Base-by-base conservation (phyloP, 2,888 invertebrate species). In the Papilio protenor region DNA sequence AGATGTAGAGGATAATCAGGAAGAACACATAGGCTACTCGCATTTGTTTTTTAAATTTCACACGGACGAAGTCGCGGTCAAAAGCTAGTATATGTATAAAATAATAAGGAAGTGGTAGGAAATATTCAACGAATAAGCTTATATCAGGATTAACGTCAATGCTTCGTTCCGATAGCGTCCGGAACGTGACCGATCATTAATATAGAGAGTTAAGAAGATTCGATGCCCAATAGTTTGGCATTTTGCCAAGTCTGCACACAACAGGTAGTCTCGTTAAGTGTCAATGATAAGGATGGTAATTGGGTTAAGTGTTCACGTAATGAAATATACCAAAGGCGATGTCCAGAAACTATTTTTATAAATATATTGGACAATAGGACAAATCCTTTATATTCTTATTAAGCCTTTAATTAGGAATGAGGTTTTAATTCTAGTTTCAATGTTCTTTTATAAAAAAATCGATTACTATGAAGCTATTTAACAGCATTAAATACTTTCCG, bases 101-200 rank as follows among this genome's bases (percentile, higher is more conserved):
- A 61, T 6, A 61, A 61, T 27, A 16, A 61, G 61, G 61, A 61
- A 27, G 5, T 61, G 5, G 1, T 14, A 11, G n/a, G 27, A 40
- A 69, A 69, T 69, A 69, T 69, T 21, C 45, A 12, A n/a, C 5
- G 40, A 45, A 10, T 66, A 45, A 69, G 66, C 21, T 69, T 45
- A 45, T 45, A 69, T 21, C 21, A n/a, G 72, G 33, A 55, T 52
- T 72, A 11, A 57, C 21, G 33, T 40, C 8, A 74, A 27, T 40
- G 45, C 18, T 74, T 18, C 33, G 71, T 71, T 59, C 59, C 33
- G 71, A 71, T 75, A 66, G 59, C n/a, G 47, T 49, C 59, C 14
- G 18, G 49, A 47, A 57, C 71, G 49, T 71, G 76, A 71, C 71
- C 47, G 71, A 27, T 71, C 76, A 61, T 76, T 76, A 71, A 76